Evolutionary conservation across 53 echinoderm and acorn worm species (phyloP), one percentile per base, ranked within the genome.

Genomic region (Actinopyga echinites): DNA sequence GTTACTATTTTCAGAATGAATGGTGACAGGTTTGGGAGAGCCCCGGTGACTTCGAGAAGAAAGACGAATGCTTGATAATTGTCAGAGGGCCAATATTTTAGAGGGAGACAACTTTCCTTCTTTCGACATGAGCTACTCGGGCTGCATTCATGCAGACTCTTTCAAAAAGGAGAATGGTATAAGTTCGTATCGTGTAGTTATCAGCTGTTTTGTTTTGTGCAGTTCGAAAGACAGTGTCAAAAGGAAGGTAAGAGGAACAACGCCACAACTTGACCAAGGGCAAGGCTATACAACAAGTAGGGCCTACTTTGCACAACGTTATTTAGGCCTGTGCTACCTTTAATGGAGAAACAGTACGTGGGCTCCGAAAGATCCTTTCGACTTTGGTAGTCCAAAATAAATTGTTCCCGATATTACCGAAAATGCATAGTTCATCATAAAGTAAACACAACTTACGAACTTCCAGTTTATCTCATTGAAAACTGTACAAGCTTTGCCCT

Each of bases 161-260:
- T 97, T 97, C 83, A 97, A 97, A 89, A 87, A 90, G 42, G 86
- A 84, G 69, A 97, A 94, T 84, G 97, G 97, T 84, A 94, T 94
- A 67, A 80, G 90, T 82, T 90, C 97, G 25, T 97, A 94, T 67
- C 83, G 92, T 80, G 80, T 97, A 43, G 88, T 94, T 74, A 69
- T 92, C 59, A 85, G 90, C 13, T 92, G 89, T 90, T 97, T 97
- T 87, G 97, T 97, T 79, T 90, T 87, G 68, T 94, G 94, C 71
- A 94, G 94, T 80, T 87, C 94, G 8, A 79, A 69, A 19, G 92
- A 94, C 37, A 92, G 86, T 73, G 54, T 86, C 17, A 90, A 90
- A 86, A 91, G 97, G 89, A 97, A 97, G 91, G 97, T 97, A 82
- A 71, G 45, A 34, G 21, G 77, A 78, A 60, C 64, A 38, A 64